Conservation (phyloP, 2,113 vertebrate genomes). For the Cyanoramphus novaezelandiae region DNA sequence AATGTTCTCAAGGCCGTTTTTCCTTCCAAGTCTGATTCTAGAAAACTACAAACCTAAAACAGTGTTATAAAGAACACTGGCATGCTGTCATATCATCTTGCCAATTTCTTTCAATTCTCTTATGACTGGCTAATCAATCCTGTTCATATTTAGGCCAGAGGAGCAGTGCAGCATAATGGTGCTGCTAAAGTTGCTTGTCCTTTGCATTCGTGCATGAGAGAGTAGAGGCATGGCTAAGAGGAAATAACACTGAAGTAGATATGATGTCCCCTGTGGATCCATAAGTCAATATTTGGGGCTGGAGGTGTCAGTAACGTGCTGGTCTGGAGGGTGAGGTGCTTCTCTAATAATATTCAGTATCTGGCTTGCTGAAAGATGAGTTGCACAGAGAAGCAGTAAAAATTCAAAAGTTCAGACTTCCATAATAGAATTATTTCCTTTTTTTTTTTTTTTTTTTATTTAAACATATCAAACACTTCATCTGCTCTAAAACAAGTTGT, state of each 20-base stretch:
- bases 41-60: not conserved
- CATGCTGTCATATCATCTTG: not conserved
- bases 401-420: not conserved
- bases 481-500: not conserved
- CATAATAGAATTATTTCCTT: not conserved
- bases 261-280: not conserved
- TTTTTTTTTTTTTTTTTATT: not conserved
- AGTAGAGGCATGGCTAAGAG: not conserved
- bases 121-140: not conserved
- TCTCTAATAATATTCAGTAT: not conserved
- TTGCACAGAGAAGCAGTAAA: not conserved
- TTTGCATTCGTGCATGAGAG: rapidly evolving
- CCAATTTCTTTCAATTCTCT: not conserved
- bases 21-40: not conserved
- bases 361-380: not conserved
- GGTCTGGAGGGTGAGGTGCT: not conserved
- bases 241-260: not conserved
- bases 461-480: not conserved
- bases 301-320: not conserved
- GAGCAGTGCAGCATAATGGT: not conserved
- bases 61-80: not conserved
- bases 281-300: not conserved
- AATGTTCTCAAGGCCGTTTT: not conserved
- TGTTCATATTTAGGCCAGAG: not conserved
- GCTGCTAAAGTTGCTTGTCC: not conserved